These are phyloP conservation scores for Salticus scenicus DNA, from an alignment of 2,888 invertebrate species.

Conservation along the genomic window DNA sequence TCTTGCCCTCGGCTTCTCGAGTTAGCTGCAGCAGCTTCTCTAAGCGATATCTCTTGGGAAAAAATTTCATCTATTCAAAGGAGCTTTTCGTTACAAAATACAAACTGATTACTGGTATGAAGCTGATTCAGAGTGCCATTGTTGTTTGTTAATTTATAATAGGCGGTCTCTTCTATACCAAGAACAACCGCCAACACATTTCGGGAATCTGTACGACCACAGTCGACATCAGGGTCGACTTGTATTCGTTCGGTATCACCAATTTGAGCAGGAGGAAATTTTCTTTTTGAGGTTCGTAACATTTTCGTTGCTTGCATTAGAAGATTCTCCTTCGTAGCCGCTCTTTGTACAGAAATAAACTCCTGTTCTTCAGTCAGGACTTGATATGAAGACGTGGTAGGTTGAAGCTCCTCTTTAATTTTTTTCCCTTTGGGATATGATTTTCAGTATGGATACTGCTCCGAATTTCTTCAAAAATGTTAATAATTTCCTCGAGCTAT, in stretches of 20 bases:
- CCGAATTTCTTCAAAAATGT: constrained; percentile 37
- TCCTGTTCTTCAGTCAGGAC: constrained; percentile 42
- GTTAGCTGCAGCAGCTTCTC: constrained; percentile 27
- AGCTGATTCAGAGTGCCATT: constrained; percentile 31
- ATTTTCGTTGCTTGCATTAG: no score
- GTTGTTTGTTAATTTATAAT: constrained; percentile 46
- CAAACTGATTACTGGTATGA: no score
- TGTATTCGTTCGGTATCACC: constrained; percentile 19
- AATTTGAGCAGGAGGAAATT: no score
- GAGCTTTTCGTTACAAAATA: constrained; percentile 55
- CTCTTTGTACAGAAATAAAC: constrained; percentile 56
- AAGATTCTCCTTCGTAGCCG: constrained; percentile 41
- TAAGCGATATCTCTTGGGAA: constrained; percentile 55
- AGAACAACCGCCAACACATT: constrained; percentile 46
- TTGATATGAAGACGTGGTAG: constrained; percentile 43
- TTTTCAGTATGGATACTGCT: constrained; percentile 40
- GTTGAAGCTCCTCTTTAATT: constrained; percentile 44
- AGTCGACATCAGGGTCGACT: constrained; percentile 19
- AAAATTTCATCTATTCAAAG: constrained; percentile 60
- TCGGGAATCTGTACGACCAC: constrained; percentile 44
- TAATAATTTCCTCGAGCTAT: no score
- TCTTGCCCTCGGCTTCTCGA: constrained; percentile 33
- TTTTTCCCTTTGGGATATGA: constrained; percentile 46
- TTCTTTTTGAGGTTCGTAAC: constrained; percentile 52
- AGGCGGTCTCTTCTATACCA: constrained; percentile 38